These are phyloP conservation scores for Dynastes tityus DNA, from an alignment of 2,888 invertebrate species.

Conservation along the genomic window DNA sequence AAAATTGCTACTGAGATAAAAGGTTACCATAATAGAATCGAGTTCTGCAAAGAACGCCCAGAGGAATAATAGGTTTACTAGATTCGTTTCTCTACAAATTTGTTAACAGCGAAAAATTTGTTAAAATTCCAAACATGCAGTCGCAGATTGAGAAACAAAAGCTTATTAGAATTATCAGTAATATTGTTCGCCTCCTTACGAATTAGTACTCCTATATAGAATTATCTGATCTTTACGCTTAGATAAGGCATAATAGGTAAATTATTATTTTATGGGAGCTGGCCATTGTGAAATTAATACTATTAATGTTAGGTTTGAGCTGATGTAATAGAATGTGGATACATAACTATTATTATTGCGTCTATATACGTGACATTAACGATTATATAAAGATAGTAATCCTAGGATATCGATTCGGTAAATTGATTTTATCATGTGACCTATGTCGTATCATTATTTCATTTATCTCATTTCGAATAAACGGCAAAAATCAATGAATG, in stretches of 20 bases:
- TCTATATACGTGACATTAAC: background rate
- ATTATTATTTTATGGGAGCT: conserved; percentile 11
- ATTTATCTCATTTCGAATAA: too few species aligned
- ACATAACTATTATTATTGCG: background rate
- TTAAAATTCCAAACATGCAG: too few species aligned
- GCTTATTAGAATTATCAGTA: conserved; percentile 7
- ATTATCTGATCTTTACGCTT: conserved; percentile 33
- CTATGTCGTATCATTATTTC: too few species aligned
- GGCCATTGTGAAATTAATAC: conserved; percentile 3
- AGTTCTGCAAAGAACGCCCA: too few species aligned
- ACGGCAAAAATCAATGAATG: too few species aligned
- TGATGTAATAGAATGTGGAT: conserved; percentile 4
- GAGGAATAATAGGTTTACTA: too few species aligned
- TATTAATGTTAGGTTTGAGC: conserved; percentile 8
- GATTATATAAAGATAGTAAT: background rate
- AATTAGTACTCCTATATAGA: background rate
- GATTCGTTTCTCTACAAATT: too few species aligned
- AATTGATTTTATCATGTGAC: conserved; percentile 14
- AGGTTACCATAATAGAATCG: too few species aligned
- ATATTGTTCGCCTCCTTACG: background rate
- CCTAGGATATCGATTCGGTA: background rate
- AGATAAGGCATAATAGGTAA: conserved; percentile 10
- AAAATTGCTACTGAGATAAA: too few species aligned
- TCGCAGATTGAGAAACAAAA: background rate
- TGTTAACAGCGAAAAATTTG: too few species aligned